Base-by-base conservation (phyloP, 1,140 invertebrate genomes). In the Pygmarrhopalites habei region DNA sequence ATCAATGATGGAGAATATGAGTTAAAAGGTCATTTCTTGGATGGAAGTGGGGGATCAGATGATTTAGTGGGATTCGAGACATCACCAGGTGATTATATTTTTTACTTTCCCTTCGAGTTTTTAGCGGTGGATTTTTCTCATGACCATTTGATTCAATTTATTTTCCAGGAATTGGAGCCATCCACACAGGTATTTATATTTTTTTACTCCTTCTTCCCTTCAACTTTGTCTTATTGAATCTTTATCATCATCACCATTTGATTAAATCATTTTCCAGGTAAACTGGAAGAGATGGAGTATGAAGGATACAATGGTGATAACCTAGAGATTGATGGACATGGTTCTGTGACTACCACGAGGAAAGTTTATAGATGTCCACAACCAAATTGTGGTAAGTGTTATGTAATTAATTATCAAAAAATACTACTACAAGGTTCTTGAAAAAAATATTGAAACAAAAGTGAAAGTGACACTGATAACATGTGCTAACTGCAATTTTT, bases 291-390 rank as follows among this genome's bases (percentile, higher is more conserved):
- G 25, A 15, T 43, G 0, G 62, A 63, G 47, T 63, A 57, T 51
- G 47, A 56, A 21, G 64, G 65, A 0, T 60, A 52, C n/a, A 26
- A 57, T n/a, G 43, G 46, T 28, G 41, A 44, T 12, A 23, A 28
- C 23, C 26, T 39, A 3, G 39, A 28, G 2, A 32, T 39, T 0
- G 26, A 32, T 23, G 59, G 44, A 21, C 57, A 57, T 4, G 52
- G 57, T 1, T 58, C 52, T 12, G 52, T 57, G 74, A 71, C 74
- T 74, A 74, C 74, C 74, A 72, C 73, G 75, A 71, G 82, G 70
- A 83, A 83, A 73, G 88, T 91, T 57, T 93, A 90, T 77, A 89
- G 90, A 76, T 93, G 90, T 77, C 89, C 90, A 1, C 87, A 90
- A 44, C n/a, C 32, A 0, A 60, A 68, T 75, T 93, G 90, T 76